A percentile compares a stretch with the other conserved stretches of the same genome.
These are phyloP conservation scores for Sthenelais limicola DNA, from an alignment of 2,888 invertebrate species.

Conservation along the genomic window DNA sequence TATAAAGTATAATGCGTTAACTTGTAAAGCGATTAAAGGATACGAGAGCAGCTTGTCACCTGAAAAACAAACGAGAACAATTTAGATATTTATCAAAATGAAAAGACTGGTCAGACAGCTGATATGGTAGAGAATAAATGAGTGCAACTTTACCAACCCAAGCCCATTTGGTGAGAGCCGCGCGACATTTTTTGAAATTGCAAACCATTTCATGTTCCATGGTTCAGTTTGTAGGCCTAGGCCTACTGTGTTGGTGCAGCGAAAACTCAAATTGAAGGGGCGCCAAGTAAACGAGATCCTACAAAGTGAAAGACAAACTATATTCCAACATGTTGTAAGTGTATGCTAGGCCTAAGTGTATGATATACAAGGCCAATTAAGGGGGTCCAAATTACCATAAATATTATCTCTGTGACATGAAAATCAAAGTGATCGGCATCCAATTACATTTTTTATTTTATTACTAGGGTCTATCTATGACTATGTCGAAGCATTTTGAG, in stretches of 20 bases:
- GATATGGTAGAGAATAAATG: background rate
- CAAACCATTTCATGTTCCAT: slow-evolving; percentile 69
- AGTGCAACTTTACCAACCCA: slow-evolving; percentile 62
- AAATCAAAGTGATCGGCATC: no score
- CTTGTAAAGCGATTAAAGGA: no score
- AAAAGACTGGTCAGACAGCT: background rate
- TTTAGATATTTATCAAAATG: background rate
- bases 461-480: no score
- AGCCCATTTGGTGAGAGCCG: slow-evolving; percentile 64
- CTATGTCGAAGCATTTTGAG: no score
- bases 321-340: background rate
- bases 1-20: no score
- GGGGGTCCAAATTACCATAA: no score
- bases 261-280: background rate
- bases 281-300: background rate
- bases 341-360: no score
- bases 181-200: slow-evolving; percentile 71
- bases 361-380: no score
- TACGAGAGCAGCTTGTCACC: slow-evolving; percentile 70
- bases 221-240: background rate
- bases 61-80: slow-evolving; percentile 51
- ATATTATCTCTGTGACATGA: no score
- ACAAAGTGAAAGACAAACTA: background rate
- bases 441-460: no score
- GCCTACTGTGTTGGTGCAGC: background rate